Percentiles rank a stretch among this genome's conserved stretches.
Conservation (phyloP, 2,113 vertebrate genomes). For the Chlamydotis undulata region DNA sequence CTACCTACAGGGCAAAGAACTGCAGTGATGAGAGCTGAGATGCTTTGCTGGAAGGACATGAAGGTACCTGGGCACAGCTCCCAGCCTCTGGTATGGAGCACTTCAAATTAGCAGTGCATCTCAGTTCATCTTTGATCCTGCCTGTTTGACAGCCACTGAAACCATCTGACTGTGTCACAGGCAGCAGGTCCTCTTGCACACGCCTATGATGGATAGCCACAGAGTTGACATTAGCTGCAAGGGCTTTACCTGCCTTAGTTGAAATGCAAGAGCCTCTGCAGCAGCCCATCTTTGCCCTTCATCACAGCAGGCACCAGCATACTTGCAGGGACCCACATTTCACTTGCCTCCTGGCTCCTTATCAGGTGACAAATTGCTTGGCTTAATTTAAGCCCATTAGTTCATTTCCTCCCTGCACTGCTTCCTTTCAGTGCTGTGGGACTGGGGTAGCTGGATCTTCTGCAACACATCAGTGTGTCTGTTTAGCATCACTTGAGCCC, state of each 20-base stretch:
- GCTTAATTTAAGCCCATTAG: background rate
- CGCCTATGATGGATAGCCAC: background rate
- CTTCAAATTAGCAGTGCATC: background rate
- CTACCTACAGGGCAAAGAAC: background rate
- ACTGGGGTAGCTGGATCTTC: background rate
- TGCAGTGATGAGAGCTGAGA: background rate
- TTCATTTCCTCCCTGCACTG: background rate
- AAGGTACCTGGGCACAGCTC: background rate
- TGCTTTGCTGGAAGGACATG: background rate
- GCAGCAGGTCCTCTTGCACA: background rate
- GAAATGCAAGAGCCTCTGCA: background rate
- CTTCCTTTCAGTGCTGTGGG: background rate
- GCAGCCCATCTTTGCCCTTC: background rate
- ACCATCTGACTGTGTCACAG: no score
- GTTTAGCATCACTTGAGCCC: background rate
- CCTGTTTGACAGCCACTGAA: background rate
- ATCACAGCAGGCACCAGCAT: background rate
- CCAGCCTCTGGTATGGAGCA: background rate
- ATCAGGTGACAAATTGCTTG: background rate
- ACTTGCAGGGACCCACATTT: background rate
- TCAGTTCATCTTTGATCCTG: background rate
- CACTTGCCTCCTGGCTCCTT: background rate
- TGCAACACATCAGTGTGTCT: background rate
- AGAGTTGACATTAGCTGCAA: background rate
- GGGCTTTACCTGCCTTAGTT: background rate